Percentiles rank a stretch among this genome's conserved stretches.
Conservation (phyloP, 37 sponge, comb jelly and placozoan genomes). For the Geodia barretti region DNA sequence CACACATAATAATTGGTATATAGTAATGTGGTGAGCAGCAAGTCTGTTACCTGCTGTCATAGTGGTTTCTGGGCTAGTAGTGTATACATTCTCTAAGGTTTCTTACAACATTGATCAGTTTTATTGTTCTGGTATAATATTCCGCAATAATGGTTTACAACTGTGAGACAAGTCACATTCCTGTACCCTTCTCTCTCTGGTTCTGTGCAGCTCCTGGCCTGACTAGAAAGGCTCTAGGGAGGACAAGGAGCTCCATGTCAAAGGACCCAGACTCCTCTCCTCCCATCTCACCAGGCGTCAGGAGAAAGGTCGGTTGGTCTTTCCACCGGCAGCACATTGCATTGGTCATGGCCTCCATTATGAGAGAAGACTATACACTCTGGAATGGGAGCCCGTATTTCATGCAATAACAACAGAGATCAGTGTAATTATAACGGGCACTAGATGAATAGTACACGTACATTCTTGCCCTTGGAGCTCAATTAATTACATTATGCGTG, state of each 20-base stretch:
- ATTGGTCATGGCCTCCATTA: too few species aligned
- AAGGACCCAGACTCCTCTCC: background rate
- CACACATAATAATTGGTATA: too few species aligned
- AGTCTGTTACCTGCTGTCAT: background rate
- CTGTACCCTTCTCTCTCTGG: background rate
- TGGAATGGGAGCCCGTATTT: too few species aligned
- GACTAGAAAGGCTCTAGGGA: background rate
- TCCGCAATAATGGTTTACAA: background rate
- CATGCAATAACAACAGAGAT: too few species aligned
- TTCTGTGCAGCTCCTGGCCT: background rate
- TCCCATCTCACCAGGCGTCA: conserved; percentile 34
- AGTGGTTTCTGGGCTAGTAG: background rate
- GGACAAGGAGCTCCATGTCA: background rate
- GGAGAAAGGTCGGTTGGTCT: conserved; percentile 37
- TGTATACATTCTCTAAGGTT: background rate
- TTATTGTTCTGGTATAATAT: background rate
- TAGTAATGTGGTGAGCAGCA: background rate
- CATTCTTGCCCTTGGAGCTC: too few species aligned
- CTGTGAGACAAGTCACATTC: background rate
- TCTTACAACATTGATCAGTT: background rate
- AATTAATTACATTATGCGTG: too few species aligned
- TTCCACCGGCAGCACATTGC: too few species aligned
- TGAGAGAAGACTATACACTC: too few species aligned
- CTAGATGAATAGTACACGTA: too few species aligned
- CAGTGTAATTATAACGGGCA: too few species aligned